A percentile compares a stretch with the other conserved stretches of the same genome.
phyloP scores from a whole-genome alignment of 1,140 invertebrate genomes.

The Thaumatotibia leucotreta region DNA sequence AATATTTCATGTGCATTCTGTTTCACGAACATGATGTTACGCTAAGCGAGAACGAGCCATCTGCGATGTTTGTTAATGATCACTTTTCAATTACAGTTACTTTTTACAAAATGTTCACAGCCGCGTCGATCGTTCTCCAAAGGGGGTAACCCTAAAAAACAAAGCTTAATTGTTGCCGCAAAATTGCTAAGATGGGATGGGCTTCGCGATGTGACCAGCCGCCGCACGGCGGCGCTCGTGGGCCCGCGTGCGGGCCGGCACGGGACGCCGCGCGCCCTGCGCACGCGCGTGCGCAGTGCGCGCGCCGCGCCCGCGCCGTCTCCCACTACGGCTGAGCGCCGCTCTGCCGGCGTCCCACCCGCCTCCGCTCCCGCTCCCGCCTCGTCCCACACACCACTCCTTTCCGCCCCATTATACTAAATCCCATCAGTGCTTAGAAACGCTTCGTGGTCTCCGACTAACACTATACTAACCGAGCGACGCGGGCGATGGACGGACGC shows the following conservation, averaged over 20 bases:
- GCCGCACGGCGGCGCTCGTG: constrained; percentile 68
- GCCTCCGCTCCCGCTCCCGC: constrained; percentile 18
- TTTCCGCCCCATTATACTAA: constrained; percentile 20
- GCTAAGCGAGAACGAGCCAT: constrained; percentile 5
- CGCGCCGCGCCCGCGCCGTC: constrained; percentile 18
- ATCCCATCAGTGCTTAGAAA: constrained; percentile 52
- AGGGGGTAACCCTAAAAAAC: constrained; percentile 53
- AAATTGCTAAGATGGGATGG: constrained; percentile 78
- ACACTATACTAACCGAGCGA: constrained; percentile 62
- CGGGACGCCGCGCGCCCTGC: constrained; percentile 40
- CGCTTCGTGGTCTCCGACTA: constrained; percentile 59
- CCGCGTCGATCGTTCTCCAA: constrained; percentile 62
- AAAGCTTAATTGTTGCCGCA: constrained; percentile 79
- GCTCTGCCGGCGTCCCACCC: constrained; percentile 48
- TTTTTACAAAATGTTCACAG: constrained; percentile 72
- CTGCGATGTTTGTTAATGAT: constrained; percentile 6
- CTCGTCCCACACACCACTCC: constrained; percentile 19
- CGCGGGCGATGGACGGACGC: constrained; percentile 61
- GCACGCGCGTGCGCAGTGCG: neutral
- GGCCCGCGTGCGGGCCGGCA: constrained; percentile 71
- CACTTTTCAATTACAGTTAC: constrained; percentile 36
- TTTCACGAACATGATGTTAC: neutral
- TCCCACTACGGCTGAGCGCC: constrained; percentile 58
- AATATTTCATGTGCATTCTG: neutral
- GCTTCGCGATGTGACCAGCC: constrained; percentile 82